These are phyloP conservation scores for Andrena flavipes DNA, from an alignment of 2,888 invertebrate species.

Conservation along the genomic window DNA sequence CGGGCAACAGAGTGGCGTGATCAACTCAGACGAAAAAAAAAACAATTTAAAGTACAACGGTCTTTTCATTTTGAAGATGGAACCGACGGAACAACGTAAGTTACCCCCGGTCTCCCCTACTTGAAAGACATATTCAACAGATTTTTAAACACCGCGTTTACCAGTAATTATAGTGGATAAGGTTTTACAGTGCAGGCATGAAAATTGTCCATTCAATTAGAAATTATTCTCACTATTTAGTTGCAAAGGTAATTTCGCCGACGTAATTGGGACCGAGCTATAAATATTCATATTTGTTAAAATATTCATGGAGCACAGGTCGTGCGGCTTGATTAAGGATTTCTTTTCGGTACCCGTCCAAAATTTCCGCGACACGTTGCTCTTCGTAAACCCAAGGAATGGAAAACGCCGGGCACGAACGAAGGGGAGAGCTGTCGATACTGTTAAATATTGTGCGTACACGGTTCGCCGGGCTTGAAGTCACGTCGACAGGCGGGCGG, in stretches of 20 bases:
- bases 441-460: neutral
- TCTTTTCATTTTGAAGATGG: too few relatives aligned
- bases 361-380: neutral
- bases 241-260: slow-evolving; percentile 22
- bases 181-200: neutral
- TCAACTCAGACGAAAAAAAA: too few relatives aligned
- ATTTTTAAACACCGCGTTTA: neutral
- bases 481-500: slow-evolving; percentile 18
- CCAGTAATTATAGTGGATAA: neutral
- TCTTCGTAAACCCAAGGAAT: neutral
- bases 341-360: neutral
- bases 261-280: slow-evolving; percentile 16
- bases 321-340: slow-evolving; percentile 3
- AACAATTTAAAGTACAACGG: too few relatives aligned
- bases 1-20: too few relatives aligned
- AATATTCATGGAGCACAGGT: slow-evolving; percentile 27
- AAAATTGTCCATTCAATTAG: neutral
- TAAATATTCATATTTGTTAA: slow-evolving; percentile 40
- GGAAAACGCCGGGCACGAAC: neutral
- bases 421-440: neutral
- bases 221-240: slow-evolving; percentile 38
- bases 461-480: slow-evolving; percentile 13
- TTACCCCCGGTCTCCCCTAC: too few relatives aligned
- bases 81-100: too few relatives aligned
- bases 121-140: too few relatives aligned